These are phyloP conservation scores for Xylota segnis DNA, from an alignment of 2,888 invertebrate genomes.

Conservation along the genomic window DNA sequence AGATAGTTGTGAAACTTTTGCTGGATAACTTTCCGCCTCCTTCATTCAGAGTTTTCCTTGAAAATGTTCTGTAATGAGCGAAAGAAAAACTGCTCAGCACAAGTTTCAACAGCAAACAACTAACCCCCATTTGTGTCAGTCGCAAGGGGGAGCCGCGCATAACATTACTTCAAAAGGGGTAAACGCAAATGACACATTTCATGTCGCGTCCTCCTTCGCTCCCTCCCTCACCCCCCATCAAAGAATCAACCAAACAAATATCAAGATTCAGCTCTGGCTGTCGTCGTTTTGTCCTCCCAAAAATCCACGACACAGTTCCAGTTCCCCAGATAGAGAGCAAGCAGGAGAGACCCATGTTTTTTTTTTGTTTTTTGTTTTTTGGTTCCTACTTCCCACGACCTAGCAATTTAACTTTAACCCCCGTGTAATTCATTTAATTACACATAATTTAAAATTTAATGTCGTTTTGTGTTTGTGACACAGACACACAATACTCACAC, in stretches of 20 bases:
- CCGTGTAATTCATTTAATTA: slow-evolving; percentile 76
- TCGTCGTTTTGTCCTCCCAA: neutral
- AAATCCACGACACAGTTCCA: slow-evolving; percentile 22
- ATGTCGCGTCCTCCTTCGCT: slow-evolving; percentile 6
- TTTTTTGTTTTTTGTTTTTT: no score
- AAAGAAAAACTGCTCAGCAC: slow-evolving; percentile 54
- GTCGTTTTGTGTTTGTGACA: slow-evolving; percentile 61
- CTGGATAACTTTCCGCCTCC: slow-evolving; percentile 14
- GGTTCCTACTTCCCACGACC: slow-evolving; percentile 42
- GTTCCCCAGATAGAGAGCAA: neutral
- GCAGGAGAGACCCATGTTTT: neutral
- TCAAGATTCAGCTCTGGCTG: slow-evolving; percentile 27
- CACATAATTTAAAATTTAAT: slow-evolving; percentile 76
- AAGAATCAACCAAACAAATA: slow-evolving; percentile 50
- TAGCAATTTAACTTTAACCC: slow-evolving; percentile 72
- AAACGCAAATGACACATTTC: slow-evolving; percentile 67
- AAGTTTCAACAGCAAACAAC: slow-evolving; percentile 63
- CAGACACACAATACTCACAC: slow-evolving; percentile 33
- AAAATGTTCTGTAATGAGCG: slow-evolving; percentile 52
- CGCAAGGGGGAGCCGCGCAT: slow-evolving; percentile 7
- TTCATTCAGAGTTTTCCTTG: neutral
- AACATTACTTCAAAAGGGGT: slow-evolving; percentile 37
- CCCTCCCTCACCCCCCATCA: slow-evolving; percentile 16
- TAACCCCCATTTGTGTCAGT: slow-evolving; percentile 14
- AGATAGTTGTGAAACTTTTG: slow-evolving; percentile 47